Base-by-base conservation (phyloP, 1,140 invertebrate species). In the Scylla paramamosain region DNA sequence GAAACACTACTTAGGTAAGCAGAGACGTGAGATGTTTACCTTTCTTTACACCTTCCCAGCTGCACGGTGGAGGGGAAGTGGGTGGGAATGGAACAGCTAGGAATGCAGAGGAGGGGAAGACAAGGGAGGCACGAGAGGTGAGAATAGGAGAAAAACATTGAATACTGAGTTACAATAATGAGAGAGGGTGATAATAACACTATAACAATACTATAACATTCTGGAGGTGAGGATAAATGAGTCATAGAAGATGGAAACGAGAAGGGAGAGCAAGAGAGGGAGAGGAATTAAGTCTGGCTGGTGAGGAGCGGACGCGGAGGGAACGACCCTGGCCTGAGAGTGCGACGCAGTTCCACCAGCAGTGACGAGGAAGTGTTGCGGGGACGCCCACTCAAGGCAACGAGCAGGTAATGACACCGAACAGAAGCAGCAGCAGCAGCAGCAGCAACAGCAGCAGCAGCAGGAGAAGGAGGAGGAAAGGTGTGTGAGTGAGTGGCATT, bases 351-450 rank as follows among this genome's bases (percentile, higher is more conserved):
- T 88, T 59, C 52, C 52, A 59, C 52, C 52, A 59, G 20, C 86
- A 39, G 86, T 25, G 86, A 88, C 28, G 7, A 88, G 86, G 86
- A 88, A 88, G 86, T 88, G 86, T 88, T 29, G 45, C 86, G 45
- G 45, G 86, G 28, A 20, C 52, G 52, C 52, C 52, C 16, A 59
- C 52, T 59, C 52, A 59, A 59, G 52, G 52, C 52, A 59, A 59
- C 2, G 52, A 59, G 52, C 52, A 59, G 52, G 52, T 59, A 59
- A 59, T 59, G 16, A 59, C 52, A 59, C 52, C 52, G 52, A 59
- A 14, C 52, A 59, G 52, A 20, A 59, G 52, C 10, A 20, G 1
- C 39, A 39, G 39, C 39, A 39, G 39, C 39, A 39, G 39, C 39
- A 39, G 39, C 39, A 39, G 39, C 1, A 39, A 6, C 1, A 39